These are phyloP conservation scores for Protonemura montana DNA, from an alignment of 2,888 invertebrate species.

Conservation along the genomic window DNA sequence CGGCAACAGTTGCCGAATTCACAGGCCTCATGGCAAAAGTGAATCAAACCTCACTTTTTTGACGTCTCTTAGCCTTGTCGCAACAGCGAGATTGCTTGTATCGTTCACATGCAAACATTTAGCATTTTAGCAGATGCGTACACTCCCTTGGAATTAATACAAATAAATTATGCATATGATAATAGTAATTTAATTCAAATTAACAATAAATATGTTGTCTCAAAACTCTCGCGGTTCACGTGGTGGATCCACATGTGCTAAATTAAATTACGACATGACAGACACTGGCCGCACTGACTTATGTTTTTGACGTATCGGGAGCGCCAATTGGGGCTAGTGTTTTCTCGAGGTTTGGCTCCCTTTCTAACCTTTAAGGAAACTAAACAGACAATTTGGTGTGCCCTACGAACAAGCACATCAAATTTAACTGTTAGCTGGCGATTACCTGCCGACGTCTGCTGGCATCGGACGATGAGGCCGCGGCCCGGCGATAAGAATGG, in stretches of 20 bases:
- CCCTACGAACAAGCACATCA: not conserved
- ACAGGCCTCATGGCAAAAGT: constrained; percentile 64
- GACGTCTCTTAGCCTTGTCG: not conserved
- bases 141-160: too few species aligned
- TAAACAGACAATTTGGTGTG: not conserved
- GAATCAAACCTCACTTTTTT: not conserved
- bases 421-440: not conserved
- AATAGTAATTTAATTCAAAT: not conserved
- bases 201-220: not conserved
- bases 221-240: not conserved
- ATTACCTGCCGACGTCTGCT: not conserved
- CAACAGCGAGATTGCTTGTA: not conserved
- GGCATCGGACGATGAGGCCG: not conserved
- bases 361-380: not conserved
- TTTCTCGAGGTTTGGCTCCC: not conserved
- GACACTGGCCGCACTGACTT: not conserved
- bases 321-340: not conserved
- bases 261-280: not conserved
- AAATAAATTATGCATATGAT: too few species aligned
- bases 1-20: constrained; percentile 64
- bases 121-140: not conserved
- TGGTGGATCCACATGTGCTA: not conserved
- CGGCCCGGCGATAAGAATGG: not conserved
- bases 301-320: not conserved
- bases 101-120: not conserved